phyloP scores from a whole-genome alignment of 2,888 invertebrate species.

The Agrypnus murinus region DNA sequence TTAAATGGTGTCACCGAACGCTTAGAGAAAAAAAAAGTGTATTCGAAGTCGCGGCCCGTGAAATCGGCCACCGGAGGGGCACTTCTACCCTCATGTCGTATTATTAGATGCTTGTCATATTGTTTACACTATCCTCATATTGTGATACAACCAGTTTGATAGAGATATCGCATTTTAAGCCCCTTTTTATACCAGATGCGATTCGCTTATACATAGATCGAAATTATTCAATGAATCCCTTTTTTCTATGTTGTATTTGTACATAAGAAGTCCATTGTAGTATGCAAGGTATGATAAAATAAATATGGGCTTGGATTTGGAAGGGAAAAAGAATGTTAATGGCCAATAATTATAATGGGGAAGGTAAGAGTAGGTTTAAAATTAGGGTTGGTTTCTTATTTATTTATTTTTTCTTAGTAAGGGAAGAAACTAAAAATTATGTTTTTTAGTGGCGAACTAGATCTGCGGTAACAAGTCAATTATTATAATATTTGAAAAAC shows the following conservation, averaged over 20 bases:
- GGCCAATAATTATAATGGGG: too few relatives aligned
- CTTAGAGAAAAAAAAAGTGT: constrained; percentile 53
- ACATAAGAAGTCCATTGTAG: too few relatives aligned
- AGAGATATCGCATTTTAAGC: constrained; percentile 56
- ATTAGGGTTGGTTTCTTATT: too few relatives aligned
- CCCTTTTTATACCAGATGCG: constrained; percentile 46
- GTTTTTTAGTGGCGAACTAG: too few relatives aligned
- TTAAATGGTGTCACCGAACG: constrained; percentile 54
- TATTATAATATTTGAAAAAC: too few relatives aligned
- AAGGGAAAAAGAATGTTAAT: too few relatives aligned
- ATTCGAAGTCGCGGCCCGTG: constrained; percentile 61
- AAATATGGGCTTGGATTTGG: too few relatives aligned
- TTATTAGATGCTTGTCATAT: constrained; percentile 72
- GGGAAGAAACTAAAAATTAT: too few relatives aligned
- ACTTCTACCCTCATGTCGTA: constrained; percentile 65
- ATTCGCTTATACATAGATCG: constrained; percentile 30
- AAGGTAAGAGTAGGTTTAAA: too few relatives aligned
- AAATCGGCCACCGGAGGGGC: constrained; percentile 57
- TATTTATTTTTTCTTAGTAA: too few relatives aligned
- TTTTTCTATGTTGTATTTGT: not conserved
- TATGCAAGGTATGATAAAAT: too few relatives aligned
- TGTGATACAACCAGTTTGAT: constrained; percentile 58
- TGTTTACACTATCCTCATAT: constrained; percentile 68
- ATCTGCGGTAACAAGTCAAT: too few relatives aligned
- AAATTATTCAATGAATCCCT: constrained; percentile 15